Base-by-base conservation (phyloP, 2,797 vertebrate genomes). In the Fistularia tabacaria region DNA sequence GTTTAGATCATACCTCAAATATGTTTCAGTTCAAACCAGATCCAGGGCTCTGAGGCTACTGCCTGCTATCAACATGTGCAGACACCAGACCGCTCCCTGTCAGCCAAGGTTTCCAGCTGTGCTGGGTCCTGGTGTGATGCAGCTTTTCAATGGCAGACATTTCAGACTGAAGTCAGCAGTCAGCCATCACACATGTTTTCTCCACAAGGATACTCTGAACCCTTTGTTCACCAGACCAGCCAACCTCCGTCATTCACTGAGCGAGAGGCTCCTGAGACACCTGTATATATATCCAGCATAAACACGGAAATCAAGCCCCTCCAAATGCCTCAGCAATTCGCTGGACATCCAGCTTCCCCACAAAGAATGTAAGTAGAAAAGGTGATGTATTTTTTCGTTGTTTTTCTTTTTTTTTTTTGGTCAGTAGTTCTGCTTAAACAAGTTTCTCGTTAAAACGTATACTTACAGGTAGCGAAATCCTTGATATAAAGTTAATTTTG, bases 331-430 rank as follows among this genome's bases (percentile, higher is more conserved):
- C 3, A 42, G 12, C 54, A 25, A 9, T 13, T 45, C 15, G 40
- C 46, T 58, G 65, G 66, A 58, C 53, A 51, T 38, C 49, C 63
- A 9, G 42, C 43, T 9, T 4, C 15, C 48, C 9, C 41, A 6
- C 40, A 64, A 68, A 68, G 14, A 45, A 55, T 36, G 85, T 85
- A 69, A 76, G 82, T 70, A 25, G 25, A 25, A 25, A 25, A 25
- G 2, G 25, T 5, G 5, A 25, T 25, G 5, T 25, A 3, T 25
- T 25, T 25, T 25, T 25, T 25, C 5, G 2, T 25, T 25, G 5
- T 25, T 25, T 25, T 25, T 25, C 5, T 25, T 3, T 25, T 25
- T 25, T 3, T 25, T 25, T 25, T 25, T 25, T 25, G 2, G 25
- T 25, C 25, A 25, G 2, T 25, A 3, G 25, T 25, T 25, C 25